Conservation (phyloP, 2,888 invertebrate species). For the Octodonta nipae region DNA sequence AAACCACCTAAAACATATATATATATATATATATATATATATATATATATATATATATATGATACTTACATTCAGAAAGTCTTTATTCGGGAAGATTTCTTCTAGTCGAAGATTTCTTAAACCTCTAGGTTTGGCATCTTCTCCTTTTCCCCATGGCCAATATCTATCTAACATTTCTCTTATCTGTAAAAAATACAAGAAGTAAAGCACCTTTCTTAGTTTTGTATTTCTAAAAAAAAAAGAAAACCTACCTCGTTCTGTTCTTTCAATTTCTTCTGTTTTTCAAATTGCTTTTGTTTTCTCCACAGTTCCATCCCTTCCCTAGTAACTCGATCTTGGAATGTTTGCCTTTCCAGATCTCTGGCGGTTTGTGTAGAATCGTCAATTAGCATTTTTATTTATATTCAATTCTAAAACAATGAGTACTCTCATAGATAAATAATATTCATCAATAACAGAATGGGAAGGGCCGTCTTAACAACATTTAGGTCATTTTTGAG, state of each 20-base stretch:
- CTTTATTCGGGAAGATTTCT: constrained; percentile 47
- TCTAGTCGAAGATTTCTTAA: constrained; percentile 54
- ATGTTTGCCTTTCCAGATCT: constrained; percentile 15
- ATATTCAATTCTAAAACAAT: neutral
- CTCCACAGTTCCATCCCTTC: constrained; percentile 27
- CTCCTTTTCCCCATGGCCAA: constrained; percentile 59
- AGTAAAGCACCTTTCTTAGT: too few species aligned
- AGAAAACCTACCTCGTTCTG: constrained; percentile 26
- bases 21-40: too few species aligned
- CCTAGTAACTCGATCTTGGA: constrained; percentile 16
- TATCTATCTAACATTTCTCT: constrained; percentile 57
- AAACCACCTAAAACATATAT: too few species aligned
- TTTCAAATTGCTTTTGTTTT: constrained; percentile 25
- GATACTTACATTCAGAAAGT: constrained; percentile 38
- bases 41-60: constrained; percentile 3
- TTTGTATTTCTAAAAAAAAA: too few species aligned
- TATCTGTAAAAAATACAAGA: constrained; percentile 39
- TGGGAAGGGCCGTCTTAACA: too few species aligned
- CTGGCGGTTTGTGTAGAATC: constrained; percentile 6
- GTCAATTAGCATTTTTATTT: constrained; percentile 13
- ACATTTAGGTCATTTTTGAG: too few species aligned
- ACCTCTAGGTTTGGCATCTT: constrained; percentile 34
- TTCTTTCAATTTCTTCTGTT: constrained; percentile 24
- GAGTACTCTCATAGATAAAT: neutral
- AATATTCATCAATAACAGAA: too few species aligned